These are phyloP conservation scores for Drosophila kurseongensis DNA, from an alignment of 1,140 invertebrate genomes.

Conservation along the genomic window DNA sequence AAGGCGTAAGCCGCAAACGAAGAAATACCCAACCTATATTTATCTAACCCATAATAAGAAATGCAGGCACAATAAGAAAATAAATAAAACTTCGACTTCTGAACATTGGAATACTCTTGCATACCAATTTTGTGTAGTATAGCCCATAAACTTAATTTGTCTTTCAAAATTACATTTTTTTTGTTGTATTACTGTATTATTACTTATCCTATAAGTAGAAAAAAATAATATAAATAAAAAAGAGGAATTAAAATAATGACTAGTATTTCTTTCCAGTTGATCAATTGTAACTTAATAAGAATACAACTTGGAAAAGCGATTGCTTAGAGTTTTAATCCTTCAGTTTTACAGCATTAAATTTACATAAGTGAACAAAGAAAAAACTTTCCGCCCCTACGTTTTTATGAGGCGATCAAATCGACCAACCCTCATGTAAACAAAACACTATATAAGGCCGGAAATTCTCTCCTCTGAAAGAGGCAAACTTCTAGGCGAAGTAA, in stretches of 20 bases:
- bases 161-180: neutral
- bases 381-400: conserved; percentile 18
- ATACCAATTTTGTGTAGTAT: neutral
- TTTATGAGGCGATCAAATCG: neutral
- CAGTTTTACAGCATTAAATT: conserved; percentile 18
- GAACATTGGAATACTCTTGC: conserved; percentile 11
- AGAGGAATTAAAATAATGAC: neutral
- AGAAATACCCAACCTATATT: conserved; percentile 29
- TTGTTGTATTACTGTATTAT: no score
- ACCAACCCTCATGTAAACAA: conserved; percentile 8
- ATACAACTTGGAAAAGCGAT: neutral
- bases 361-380: conserved; percentile 31
- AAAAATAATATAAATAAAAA: neutral
- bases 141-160: no score
- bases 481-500: conserved; percentile 21
- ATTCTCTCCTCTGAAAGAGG: conserved; percentile 13
- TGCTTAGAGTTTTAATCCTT: conserved; percentile 10
- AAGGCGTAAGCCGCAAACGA: conserved; percentile 27
- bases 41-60: conserved; percentile 39
- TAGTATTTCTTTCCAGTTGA: neutral
- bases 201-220: neutral
- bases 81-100: neutral
- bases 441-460: conserved; percentile 10
- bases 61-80: conserved; percentile 20
- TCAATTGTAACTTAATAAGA: neutral